Percentiles rank a stretch among this genome's conserved stretches.
Conservation (phyloP, 2,888 invertebrate genomes). For the Leptinotarsa peninsularis region DNA sequence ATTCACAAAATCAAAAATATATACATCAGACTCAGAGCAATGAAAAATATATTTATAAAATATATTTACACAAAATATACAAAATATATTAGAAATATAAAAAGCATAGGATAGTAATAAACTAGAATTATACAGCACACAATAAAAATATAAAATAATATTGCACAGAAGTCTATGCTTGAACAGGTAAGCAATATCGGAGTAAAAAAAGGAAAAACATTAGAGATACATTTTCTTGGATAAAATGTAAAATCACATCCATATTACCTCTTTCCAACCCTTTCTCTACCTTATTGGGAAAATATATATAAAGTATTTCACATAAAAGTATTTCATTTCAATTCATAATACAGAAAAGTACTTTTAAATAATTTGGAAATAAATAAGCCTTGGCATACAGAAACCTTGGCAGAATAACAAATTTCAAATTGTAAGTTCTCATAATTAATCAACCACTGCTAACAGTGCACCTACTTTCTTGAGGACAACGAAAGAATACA, state of each 20-base stretch:
- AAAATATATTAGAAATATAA: neutral
- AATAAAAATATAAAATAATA: conserved; percentile 16
- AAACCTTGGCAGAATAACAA: no score
- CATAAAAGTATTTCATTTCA: no score
- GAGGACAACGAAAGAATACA: no score
- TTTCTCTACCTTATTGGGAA: no score
- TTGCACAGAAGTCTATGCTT: conserved; percentile 12
- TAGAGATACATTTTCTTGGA: neutral
- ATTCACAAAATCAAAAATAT: conserved; percentile 23
- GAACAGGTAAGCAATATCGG: neutral
- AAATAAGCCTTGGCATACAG: no score
- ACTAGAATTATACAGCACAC: conserved; percentile 9
- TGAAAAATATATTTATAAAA: conserved; percentile 26
- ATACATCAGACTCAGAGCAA: conserved; percentile 9
- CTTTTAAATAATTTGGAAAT: no score
- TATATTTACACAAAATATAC: conserved; percentile 22
- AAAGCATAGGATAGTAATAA: neutral
- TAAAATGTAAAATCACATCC: neutral
- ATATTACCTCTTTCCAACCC: neutral
- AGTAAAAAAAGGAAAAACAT: neutral
- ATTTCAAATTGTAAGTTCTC: no score
- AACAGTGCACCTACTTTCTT: no score
- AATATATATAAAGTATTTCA: no score
- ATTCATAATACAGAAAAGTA: no score
- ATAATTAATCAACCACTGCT: no score